Evolutionary conservation across 1,140 invertebrate genomes (phyloP), one percentile per base, ranked within the genome.

Genomic region (Ostrea edulis): DNA sequence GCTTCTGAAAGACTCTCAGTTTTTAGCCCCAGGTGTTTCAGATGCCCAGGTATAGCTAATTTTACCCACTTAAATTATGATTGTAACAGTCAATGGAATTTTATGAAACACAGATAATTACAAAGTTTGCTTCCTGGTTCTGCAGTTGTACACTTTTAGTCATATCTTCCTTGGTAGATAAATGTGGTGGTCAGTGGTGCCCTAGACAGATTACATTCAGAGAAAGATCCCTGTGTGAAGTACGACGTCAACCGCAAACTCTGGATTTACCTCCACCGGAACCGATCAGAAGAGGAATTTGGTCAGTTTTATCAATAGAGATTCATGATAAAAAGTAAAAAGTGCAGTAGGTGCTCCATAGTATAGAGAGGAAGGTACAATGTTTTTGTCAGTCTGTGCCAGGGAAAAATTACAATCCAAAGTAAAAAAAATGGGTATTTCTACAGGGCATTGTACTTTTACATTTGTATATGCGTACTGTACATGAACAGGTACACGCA

Each of bases 111-210:
- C 8, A 25, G 22, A 8, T 29, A 51, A 29, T 58, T 12, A 8
- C 20, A 58, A 17, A 14, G 14, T 14, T 17, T 3, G 35, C 11
- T 77, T 12, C 65, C 5, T 62, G 68, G 2, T 62, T 7, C 0
- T 20, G 35, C 35, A 62, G 55, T 17, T 3, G 17, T 62, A 62
- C 55, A 62, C 17, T 62, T 17, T 2, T 83, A 44, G 11, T 52
- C 8, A 9, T 11, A 17, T 54, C 20, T 83, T n/a, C 35, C 14
- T 51, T 88, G 86, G 29, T 90, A 95, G 95, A 95, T 98, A 4
- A 97, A 98, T 93, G 97, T 97, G 8, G 97, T 98, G 0, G 98
- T 98, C 0, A 98, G 97, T 92, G 97, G 97, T 4, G 98, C 98
- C 9, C 94, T 98, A 7, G 98, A 98, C 95, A 95, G 97, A 82